Evolutionary conservation across 2,797 vertebrate genomes (phyloP).

Genomic region (Myotis planiceps): DNA sequence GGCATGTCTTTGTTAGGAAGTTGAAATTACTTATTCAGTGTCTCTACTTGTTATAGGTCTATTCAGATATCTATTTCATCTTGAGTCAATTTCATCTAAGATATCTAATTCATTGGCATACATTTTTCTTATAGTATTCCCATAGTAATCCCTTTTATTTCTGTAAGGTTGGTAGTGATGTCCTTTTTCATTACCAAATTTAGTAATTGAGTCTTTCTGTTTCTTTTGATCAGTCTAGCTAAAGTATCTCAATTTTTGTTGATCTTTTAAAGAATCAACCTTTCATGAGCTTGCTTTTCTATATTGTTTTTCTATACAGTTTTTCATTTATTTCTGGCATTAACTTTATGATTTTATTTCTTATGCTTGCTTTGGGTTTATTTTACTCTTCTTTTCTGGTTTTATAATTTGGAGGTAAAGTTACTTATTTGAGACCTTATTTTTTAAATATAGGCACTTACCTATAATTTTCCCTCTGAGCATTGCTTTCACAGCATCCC

Average conservation of each 20-base stretch:
- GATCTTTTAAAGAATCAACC: neutral
- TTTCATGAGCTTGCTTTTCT: neutral
- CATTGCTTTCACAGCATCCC: neutral
- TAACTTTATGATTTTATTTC: neutral
- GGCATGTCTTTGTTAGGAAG: neutral
- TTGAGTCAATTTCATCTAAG: neutral
- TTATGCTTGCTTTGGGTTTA: neutral
- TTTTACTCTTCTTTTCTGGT: neutral
- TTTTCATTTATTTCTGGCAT: neutral
- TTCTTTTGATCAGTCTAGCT: neutral
- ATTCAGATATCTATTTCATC: neutral
- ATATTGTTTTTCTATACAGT: neutral
- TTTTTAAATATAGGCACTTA: neutral
- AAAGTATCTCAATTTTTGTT: neutral
- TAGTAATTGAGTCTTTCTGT: neutral
- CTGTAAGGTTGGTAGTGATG: neutral
- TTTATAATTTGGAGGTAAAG: neutral
- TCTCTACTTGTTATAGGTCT: neutral
- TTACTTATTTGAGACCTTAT: neutral
- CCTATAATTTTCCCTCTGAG: neutral
- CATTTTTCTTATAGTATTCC: neutral
- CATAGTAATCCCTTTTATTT: neutral
- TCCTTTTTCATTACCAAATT: neutral
- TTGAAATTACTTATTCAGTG: neutral
- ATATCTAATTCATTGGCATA: neutral